Percentiles rank a stretch among this genome's conserved stretches.
These are phyloP conservation scores for Carcina quercana DNA, from an alignment of 2,888 invertebrate genomes.

Conservation along the genomic window DNA sequence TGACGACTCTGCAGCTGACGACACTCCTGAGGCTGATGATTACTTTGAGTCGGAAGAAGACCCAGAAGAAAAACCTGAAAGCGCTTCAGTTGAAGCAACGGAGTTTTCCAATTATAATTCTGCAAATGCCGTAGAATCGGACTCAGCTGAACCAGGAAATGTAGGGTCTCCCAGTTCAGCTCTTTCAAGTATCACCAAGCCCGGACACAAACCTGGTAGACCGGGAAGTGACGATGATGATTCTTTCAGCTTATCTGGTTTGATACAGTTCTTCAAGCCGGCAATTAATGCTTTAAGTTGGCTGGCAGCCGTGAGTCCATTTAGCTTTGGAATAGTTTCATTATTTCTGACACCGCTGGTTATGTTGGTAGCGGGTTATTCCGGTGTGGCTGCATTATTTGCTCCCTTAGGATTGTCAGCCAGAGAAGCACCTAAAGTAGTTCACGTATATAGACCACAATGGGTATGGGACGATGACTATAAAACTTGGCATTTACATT, in stretches of 20 bases:
- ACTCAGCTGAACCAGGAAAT: constrained; percentile 35
- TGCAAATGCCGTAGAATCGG: constrained; percentile 32
- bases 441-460: constrained; percentile 57
- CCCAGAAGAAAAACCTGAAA: constrained; percentile 41
- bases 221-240: constrained; percentile 48
- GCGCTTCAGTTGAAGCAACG: constrained; percentile 48
- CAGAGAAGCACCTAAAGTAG: constrained; percentile 51
- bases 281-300: constrained; percentile 67
- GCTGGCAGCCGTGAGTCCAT: constrained; percentile 72
- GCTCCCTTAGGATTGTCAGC: constrained; percentile 78
- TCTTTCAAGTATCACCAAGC: constrained; percentile 36
- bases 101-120: constrained; percentile 53
- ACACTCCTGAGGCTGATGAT: constrained; percentile 34
- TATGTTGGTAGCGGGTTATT: constrained; percentile 75
- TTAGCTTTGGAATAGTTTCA: constrained; percentile 74
- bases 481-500: constrained; percentile 66
- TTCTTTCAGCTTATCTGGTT: constrained; percentile 59
- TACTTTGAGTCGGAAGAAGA: constrained; percentile 44
- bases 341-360: constrained; percentile 77
- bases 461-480: constrained; percentile 75
- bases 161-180: constrained; percentile 38
- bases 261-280: constrained; percentile 62
- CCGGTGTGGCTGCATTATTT: constrained; percentile 76
- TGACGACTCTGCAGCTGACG: constrained; percentile 47
- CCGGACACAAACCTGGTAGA: constrained; percentile 39